A percentile compares a stretch with the other conserved stretches of the same genome.
Conservation (phyloP, 1,140 invertebrate species). For the Pararge aegeria region DNA sequence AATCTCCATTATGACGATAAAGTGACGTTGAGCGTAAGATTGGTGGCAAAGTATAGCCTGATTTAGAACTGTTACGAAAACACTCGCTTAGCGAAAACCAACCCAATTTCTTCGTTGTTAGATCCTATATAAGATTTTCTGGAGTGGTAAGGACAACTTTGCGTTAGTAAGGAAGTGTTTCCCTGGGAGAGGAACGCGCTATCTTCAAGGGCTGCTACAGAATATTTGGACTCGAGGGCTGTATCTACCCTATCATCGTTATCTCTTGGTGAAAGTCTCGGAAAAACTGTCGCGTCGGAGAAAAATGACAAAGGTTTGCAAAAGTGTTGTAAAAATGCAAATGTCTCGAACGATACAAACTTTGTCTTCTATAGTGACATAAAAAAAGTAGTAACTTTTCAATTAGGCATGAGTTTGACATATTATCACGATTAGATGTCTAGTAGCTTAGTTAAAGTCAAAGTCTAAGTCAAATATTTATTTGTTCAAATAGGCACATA, state of each 20-base stretch:
- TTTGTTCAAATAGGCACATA: too few species aligned
- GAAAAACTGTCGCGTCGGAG: not conserved
- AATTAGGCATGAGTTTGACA: too few species aligned
- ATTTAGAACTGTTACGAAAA: not conserved
- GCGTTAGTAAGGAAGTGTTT: conserved; percentile 34
- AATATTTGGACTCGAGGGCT: conserved; percentile 5
- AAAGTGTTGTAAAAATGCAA: not conserved
- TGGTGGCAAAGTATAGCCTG: conserved; percentile 25
- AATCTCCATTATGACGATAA: conserved; percentile 49
- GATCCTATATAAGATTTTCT: not conserved
- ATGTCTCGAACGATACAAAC: not conserved
- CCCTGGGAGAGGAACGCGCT: conserved; percentile 34
- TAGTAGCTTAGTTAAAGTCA: too few species aligned
- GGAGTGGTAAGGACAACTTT: conserved; percentile 8
- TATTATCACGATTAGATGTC: too few species aligned
- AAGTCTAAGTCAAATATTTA: too few species aligned
- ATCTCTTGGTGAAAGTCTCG: not conserved
- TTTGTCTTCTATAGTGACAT: too few species aligned
- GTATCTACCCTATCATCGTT: conserved; percentile 12
- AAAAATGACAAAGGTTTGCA: not conserved
- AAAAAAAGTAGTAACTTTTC: too few species aligned
- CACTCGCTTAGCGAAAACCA: not conserved
- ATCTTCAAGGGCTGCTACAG: conserved; percentile 31
- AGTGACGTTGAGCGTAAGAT: conserved; percentile 49
- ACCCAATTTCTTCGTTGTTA: conserved; percentile 6